These are phyloP conservation scores for Scomber colias DNA, from an alignment of 2,113 vertebrate genomes.

Conservation along the genomic window DNA sequence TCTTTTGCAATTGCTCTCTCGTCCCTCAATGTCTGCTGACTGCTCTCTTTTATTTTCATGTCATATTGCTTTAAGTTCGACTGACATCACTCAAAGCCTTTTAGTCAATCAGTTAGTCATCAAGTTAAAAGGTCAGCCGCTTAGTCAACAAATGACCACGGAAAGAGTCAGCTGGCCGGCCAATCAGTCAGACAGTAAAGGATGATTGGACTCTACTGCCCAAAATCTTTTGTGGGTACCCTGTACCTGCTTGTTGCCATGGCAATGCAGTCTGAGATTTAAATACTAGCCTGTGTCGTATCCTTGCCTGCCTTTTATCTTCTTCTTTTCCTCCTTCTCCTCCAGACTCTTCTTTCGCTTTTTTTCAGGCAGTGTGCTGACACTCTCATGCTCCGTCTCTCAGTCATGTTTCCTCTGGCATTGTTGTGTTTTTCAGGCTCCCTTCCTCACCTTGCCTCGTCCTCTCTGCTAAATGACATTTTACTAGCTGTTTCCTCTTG, in stretches of 20 bases:
- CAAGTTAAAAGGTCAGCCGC: slow-evolving; percentile 67
- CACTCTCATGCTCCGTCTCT: slow-evolving; percentile 51
- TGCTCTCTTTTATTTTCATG: slow-evolving; percentile 46
- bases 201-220: slow-evolving; percentile 45
- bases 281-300: slow-evolving; percentile 70
- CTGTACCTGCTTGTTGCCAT: slow-evolving; percentile 81
- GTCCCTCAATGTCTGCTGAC: not conserved
- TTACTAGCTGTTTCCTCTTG: slow-evolving; percentile 72
- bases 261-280: slow-evolving; percentile 71
- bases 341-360: slow-evolving; percentile 54
- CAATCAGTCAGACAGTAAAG: slow-evolving; percentile 58
- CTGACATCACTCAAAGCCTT: slow-evolving; percentile 60
- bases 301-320: slow-evolving; percentile 57
- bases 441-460: slow-evolving; percentile 71
- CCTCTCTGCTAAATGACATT: slow-evolving; percentile 73
- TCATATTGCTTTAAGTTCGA: slow-evolving; percentile 48
- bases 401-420: slow-evolving; percentile 66
- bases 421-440: slow-evolving; percentile 41
- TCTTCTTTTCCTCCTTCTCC: slow-evolving; percentile 54
- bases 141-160: slow-evolving; percentile 64
- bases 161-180: slow-evolving; percentile 53
- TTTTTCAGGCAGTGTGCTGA: slow-evolving; percentile 46
- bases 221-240: slow-evolving; percentile 63
- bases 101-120: slow-evolving; percentile 59
- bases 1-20: slow-evolving; percentile 19